Evolutionary conservation across 2,113 vertebrate species (phyloP).

Genomic region (Entomyzon cyanotis): DNA sequence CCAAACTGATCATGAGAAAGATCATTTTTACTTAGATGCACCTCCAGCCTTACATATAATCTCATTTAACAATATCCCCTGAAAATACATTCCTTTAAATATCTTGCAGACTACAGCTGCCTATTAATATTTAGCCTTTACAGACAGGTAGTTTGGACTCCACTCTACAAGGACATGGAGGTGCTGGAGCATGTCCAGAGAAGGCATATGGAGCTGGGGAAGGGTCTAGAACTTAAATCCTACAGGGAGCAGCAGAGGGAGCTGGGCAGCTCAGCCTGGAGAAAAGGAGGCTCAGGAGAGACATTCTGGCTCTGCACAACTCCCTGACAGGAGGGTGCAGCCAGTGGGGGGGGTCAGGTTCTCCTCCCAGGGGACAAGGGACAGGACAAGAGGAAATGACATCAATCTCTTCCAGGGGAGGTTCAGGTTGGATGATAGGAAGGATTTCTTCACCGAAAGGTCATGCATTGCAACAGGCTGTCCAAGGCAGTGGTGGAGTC

Average conservation of each 20-base stretch:
- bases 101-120: neutral
- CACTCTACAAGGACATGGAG: neutral
- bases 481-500: neutral
- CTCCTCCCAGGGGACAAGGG: neutral
- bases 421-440: neutral
- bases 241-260: neutral
- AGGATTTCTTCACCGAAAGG: neutral
- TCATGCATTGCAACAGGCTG: neutral
- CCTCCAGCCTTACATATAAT: neutral
- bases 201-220: neutral
- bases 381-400: rapidly evolving
- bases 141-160: neutral
- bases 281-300: neutral
- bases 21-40: neutral
- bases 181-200: neutral
- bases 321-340: neutral
- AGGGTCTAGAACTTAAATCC: neutral
- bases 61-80: neutral
- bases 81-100: neutral
- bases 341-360: rapidly evolving
- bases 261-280: neutral
- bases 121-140: neutral
- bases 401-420: neutral
- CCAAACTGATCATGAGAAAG: neutral
- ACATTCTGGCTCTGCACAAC: neutral